Evolutionary conservation across 2,797 vertebrate genomes (phyloP), one percentile per base, ranked within the genome.

Genomic region (Mastacembelus armatus): DNA sequence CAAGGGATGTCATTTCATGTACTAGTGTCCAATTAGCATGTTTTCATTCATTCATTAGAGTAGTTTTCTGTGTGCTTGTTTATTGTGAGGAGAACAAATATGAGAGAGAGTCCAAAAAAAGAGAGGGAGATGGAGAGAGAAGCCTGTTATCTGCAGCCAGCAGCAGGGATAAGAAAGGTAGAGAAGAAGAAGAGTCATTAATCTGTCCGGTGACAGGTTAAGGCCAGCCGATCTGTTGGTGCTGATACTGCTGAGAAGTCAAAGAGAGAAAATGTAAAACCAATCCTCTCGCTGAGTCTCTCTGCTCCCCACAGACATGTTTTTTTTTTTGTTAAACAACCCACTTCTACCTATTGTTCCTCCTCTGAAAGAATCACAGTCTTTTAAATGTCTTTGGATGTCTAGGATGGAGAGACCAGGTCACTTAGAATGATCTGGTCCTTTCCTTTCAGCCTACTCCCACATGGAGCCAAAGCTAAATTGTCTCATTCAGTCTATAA

Each of bases 161-260:
- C 84, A 86, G 82, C 76, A 74, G 71, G 65, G 40, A 66, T 27
- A 39, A 62, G 44, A 72, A 65, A 66, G 79, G 68, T 66, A 64
- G 68, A 72, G 47, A 64, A 56, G 60, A 55, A n/a, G 22, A 57
- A 16, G 19, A 68, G 62, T 42, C 80, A 87, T 92, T 91, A 89
- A 91, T 93, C 88, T 88, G 66, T 65, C 42, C 14, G 6, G 36
- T 89, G 89, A 91, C 88, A 67, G 89, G 91, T 91, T 90, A 84
- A 85, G 91, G 88, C 80, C 91, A 83, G 76, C 74, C 80, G 78
- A 89, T 89, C 57, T 79, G 69, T 26, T 59, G 71, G 35, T 69
- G 72, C 78, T 72, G 86, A 89, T 90, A 71, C 40, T 65, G 80
- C 77, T 40, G 43, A 68, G 78, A 62, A 72, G 68, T 73, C 4